These are phyloP conservation scores for Phaenicophaeus curvirostris DNA, from an alignment of 2,797 vertebrate genomes.

Conservation along the genomic window DNA sequence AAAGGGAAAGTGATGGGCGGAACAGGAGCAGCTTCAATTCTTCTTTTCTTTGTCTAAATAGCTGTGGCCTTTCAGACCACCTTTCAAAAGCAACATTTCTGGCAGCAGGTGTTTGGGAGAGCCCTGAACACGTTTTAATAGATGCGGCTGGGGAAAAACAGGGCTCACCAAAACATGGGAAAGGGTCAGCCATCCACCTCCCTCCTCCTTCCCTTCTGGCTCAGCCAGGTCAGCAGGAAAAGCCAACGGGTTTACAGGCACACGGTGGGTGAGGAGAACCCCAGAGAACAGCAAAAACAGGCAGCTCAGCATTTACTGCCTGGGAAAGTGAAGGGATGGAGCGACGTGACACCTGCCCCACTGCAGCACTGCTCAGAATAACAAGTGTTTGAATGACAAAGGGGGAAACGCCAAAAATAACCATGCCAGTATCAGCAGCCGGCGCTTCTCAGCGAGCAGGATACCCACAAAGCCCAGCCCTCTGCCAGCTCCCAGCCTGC, in stretches of 20 bases:
- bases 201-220: neutral
- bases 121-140: neutral
- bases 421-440: accelerated
- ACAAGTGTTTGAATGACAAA: neutral
- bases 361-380: neutral
- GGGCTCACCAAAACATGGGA: neutral
- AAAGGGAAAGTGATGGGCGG: neutral
- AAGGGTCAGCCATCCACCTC: neutral
- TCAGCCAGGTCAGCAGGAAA: neutral
- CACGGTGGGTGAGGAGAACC: neutral
- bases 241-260: neutral
- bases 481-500: neutral
- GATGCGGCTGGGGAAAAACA: neutral
- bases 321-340: accelerated
- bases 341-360: accelerated
- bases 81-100: neutral
- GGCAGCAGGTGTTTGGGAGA: neutral
- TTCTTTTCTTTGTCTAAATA: neutral
- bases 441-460: neutral
- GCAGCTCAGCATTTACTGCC: neutral
- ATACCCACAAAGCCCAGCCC: neutral
- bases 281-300: neutral
- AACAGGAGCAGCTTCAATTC: neutral
- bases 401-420: neutral
- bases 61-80: neutral